These are phyloP conservation scores for Pogonomyrmex californicus DNA, from an alignment of 1,140 invertebrate species.

Conservation along the genomic window DNA sequence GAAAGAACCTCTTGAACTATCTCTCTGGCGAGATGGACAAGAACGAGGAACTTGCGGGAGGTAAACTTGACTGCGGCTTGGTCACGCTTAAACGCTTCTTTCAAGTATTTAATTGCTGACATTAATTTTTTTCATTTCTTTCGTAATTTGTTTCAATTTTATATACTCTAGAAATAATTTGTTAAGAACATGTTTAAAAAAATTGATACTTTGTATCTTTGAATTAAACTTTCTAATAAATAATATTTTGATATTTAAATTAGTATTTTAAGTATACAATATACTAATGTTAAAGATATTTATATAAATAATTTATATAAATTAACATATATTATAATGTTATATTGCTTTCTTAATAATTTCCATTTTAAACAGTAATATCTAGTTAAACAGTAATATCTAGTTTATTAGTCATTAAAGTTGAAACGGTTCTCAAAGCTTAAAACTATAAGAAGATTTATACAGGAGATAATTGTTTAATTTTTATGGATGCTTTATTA, in stretches of 20 bases:
- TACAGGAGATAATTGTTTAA: constrained; percentile 20
- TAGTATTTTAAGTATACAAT: background rate
- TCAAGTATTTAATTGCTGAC: background rate
- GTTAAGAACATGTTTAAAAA: background rate
- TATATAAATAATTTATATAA: background rate
- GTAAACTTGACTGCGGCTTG: constrained; percentile 27
- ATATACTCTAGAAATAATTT: background rate
- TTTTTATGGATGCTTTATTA: constrained; percentile 32
- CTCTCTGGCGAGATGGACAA: constrained; percentile 35
- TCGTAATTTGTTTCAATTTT: background rate
- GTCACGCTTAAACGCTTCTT: background rate
- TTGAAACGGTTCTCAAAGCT: background rate
- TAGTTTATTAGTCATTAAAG: constrained; percentile 1
- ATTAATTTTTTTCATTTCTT: background rate
- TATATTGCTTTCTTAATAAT: background rate
- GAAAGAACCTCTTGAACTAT: constrained; percentile 58
- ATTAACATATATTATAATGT: background rate
- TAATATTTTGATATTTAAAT: background rate
- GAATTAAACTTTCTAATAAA: background rate
- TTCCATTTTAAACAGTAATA: background rate
- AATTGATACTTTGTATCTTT: background rate
- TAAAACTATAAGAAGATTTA: background rate
- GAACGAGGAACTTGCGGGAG: constrained; percentile 36
- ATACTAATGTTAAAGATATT: background rate
- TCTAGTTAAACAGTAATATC: background rate